These are phyloP conservation scores for Bicyclus anynana DNA, from an alignment of 1,140 invertebrate genomes.

Conservation along the genomic window DNA sequence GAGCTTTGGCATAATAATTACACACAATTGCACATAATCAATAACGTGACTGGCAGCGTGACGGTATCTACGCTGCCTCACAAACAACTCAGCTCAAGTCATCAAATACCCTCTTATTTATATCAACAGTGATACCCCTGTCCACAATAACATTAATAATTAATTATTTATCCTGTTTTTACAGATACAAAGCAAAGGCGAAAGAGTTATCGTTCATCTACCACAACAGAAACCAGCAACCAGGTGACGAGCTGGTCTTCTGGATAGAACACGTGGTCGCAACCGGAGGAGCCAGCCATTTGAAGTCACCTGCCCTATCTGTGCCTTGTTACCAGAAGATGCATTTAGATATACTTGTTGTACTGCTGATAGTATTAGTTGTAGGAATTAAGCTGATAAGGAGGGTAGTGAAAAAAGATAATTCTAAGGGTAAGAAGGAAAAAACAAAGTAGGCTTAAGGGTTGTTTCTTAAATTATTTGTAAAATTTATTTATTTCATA, in stretches of 20 bases:
- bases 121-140: too few relatives aligned
- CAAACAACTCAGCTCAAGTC: too few relatives aligned
- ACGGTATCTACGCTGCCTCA: too few relatives aligned
- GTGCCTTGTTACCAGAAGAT: slow-evolving; percentile 28
- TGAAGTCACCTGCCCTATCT: slow-evolving; percentile 38
- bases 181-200: slow-evolving; percentile 31
- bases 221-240: slow-evolving; percentile 41
- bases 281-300: slow-evolving; percentile 41
- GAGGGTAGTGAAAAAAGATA: neutral
- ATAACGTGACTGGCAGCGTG: too few relatives aligned
- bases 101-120: too few relatives aligned
- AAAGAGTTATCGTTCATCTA: slow-evolving; percentile 38
- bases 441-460: neutral
- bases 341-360: slow-evolving; percentile 14
- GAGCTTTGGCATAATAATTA: too few relatives aligned
- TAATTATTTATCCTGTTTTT: neutral
- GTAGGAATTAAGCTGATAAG: neutral
- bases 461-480: too few relatives aligned
- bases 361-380: slow-evolving; percentile 8
- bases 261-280: slow-evolving; percentile 46
- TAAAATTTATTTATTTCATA: too few relatives aligned
- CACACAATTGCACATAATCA: too few relatives aligned
- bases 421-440: neutral
- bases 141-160: too few relatives aligned
- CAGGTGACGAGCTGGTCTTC: slow-evolving; percentile 38